Evolutionary conservation across 1,140 invertebrate genomes (phyloP).

Genomic region (Lerema accius): DNA sequence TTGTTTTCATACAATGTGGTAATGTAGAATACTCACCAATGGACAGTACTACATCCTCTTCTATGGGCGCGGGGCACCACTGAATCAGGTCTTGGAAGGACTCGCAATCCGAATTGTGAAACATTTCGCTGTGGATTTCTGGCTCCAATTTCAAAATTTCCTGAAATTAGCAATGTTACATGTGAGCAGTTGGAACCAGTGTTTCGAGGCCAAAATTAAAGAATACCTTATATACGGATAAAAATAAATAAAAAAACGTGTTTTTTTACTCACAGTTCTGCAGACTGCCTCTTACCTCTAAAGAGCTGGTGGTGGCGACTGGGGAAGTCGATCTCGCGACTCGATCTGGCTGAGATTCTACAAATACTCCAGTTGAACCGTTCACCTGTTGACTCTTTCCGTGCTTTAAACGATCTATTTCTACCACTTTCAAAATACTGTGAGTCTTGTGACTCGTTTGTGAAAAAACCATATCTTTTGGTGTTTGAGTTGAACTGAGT

Average conservation of each 20-base stretch:
- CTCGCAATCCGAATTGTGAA: slow-evolving; percentile 73
- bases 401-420: slow-evolving; percentile 77
- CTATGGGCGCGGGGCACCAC: slow-evolving; percentile 68
- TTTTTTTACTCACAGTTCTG: slow-evolving; percentile 66
- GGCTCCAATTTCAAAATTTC: slow-evolving; percentile 74
- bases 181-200: slow-evolving; percentile 44
- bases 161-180: slow-evolving; percentile 60
- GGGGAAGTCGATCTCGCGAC: slow-evolving; percentile 47
- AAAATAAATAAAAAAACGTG: slow-evolving; percentile 42
- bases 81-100: slow-evolving; percentile 78
- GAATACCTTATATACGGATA: slow-evolving; percentile 54
- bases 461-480: slow-evolving; percentile 81
- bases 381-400: slow-evolving; percentile 70
- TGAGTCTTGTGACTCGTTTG: slow-evolving; percentile 77
- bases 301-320: slow-evolving; percentile 61
- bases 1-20: too few relatives aligned
- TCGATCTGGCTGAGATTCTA: slow-evolving; percentile 49
- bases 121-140: slow-evolving; percentile 66
- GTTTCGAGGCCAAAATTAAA: slow-evolving; percentile 39
- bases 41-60: slow-evolving; percentile 70
- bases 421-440: slow-evolving; percentile 78
- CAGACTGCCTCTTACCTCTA: slow-evolving; percentile 66
- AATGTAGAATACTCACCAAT: slow-evolving; percentile 72
- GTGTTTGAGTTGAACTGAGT: slow-evolving; percentile 69
- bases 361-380: slow-evolving; percentile 62